Percentiles rank a stretch among this genome's conserved stretches.
phyloP scores from a whole-genome alignment of 2,113 vertebrate species.

The Sylvicapra grimmia region DNA sequence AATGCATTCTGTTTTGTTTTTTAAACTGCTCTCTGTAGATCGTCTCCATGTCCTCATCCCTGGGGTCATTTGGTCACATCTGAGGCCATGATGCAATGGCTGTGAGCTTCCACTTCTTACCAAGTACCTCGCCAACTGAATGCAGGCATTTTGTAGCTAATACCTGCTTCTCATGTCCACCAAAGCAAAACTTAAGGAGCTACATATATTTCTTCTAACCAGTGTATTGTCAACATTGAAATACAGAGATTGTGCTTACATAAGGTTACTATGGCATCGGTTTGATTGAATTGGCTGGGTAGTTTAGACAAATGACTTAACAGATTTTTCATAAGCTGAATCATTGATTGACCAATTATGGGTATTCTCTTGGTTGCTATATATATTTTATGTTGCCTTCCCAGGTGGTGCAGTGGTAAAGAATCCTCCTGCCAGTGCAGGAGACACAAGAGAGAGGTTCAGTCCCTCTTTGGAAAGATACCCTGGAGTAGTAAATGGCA shows the following conservation, averaged over 20 bases:
- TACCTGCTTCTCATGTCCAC: background rate
- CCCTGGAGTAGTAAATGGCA: background rate
- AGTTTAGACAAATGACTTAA: background rate
- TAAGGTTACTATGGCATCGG: background rate
- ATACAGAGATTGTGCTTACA: background rate
- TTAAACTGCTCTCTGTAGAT: background rate
- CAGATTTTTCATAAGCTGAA: background rate
- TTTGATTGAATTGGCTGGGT: background rate
- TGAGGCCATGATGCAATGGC: background rate
- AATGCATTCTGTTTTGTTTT: background rate
- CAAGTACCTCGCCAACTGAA: background rate
- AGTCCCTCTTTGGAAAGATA: accelerated
- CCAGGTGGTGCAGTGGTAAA: background rate
- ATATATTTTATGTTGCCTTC: background rate
- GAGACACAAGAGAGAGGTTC: background rate
- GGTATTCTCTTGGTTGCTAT: background rate
- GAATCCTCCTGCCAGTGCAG: background rate
- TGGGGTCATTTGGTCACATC: background rate
- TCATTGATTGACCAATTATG: background rate
- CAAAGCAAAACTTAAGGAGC: background rate
- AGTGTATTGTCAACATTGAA: background rate
- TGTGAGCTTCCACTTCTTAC: background rate
- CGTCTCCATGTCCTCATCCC: background rate
- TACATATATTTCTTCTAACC: background rate
- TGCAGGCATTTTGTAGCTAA: background rate